Evolutionary conservation across 2,113 vertebrate genomes (phyloP).

Genomic region (Puma concolor): DNA sequence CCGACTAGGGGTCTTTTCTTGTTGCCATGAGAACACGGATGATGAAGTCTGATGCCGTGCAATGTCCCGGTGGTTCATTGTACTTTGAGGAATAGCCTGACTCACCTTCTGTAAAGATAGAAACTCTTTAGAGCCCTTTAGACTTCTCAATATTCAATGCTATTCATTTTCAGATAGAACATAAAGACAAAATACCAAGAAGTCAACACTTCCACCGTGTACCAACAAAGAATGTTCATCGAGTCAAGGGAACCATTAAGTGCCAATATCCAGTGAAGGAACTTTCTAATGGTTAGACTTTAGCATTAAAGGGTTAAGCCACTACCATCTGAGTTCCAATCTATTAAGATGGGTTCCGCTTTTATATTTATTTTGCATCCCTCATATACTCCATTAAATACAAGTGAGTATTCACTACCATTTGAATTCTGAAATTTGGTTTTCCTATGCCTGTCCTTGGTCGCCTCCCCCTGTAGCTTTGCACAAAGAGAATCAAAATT

Average conservation of each 20-base stretch:
- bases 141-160: background rate
- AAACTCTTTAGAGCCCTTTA: background rate
- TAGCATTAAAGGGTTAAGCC: background rate
- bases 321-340: background rate
- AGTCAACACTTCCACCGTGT: background rate
- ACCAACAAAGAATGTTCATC: background rate
- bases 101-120: constrained; percentile 84
- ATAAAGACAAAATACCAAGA: background rate
- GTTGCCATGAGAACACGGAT: constrained; percentile 95
- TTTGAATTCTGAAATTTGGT: background rate
- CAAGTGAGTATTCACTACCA: background rate
- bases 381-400: background rate
- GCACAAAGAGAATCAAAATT: background rate
- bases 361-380: background rate
- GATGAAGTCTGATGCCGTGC: constrained; percentile 93
- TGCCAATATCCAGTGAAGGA: background rate
- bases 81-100: constrained; percentile 81
- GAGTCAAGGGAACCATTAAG: background rate
- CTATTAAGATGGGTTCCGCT: background rate
- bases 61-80: constrained; percentile 91
- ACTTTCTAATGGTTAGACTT: background rate
- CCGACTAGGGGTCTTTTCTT: constrained; percentile 85
- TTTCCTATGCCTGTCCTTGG: background rate
- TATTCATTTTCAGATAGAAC: constrained; percentile 31
- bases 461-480: background rate